phyloP scores from a whole-genome alignment of 2,113 vertebrate genomes.

The Elanus axillaris region DNA sequence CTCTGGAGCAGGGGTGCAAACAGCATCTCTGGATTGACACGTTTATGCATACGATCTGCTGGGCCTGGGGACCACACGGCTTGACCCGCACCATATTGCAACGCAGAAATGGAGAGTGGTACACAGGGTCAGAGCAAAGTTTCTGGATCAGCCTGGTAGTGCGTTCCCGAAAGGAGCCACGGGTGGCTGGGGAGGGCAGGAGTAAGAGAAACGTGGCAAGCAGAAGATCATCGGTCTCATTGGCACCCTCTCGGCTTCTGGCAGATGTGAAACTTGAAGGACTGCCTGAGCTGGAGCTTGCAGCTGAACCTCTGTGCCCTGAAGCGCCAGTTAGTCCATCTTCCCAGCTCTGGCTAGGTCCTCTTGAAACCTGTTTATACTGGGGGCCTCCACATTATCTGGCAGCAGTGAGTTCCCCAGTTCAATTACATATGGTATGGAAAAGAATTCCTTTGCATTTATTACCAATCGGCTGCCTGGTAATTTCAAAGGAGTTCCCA shows the following conservation, averaged over 20 bases:
- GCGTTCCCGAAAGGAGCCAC: neutral
- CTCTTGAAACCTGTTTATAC: neutral
- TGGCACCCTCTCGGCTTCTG: neutral
- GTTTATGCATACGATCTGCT: accelerated
- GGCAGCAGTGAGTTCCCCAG: neutral
- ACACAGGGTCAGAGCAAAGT: neutral
- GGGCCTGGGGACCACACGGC: accelerated
- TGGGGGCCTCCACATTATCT: neutral
- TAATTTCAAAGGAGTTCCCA: conserved; percentile 20
- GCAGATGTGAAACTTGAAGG: neutral
- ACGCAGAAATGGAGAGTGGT: accelerated
- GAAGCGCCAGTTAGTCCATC: neutral
- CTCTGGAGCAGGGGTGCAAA: neutral
- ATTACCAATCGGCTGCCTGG: neutral
- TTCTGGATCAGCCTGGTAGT: neutral
- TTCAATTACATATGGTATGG: accelerated
- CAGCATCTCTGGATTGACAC: neutral
- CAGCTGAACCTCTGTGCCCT: neutral
- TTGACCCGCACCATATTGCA: accelerated
- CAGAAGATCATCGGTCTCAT: neutral
- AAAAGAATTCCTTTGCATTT: neutral
- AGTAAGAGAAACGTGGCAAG: neutral
- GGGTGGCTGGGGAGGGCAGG: neutral
- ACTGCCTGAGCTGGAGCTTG: neutral
- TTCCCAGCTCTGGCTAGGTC: neutral